These are phyloP conservation scores for Rhagium mordax DNA, from an alignment of 2,888 invertebrate genomes.

Conservation along the genomic window DNA sequence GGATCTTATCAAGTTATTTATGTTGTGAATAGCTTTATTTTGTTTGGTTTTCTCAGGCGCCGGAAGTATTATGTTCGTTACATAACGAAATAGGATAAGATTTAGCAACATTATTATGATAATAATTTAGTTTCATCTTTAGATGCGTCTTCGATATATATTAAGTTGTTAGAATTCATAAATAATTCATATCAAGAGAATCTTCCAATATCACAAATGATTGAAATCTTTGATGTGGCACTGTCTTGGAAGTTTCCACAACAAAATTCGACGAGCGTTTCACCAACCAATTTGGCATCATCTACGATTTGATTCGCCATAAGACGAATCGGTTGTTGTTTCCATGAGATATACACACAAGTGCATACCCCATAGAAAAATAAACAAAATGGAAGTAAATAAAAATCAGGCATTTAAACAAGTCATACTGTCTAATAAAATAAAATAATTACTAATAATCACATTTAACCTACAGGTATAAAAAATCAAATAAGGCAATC, in stretches of 20 bases:
- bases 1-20: conserved; percentile 14
- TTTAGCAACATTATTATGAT: not conserved
- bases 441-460: not conserved
- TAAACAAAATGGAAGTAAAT: not conserved
- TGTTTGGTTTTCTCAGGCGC: not conserved
- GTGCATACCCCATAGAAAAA: too few relatives aligned
- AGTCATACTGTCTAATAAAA: not conserved
- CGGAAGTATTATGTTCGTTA: not conserved
- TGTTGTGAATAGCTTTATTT: conserved; percentile 6
- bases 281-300: too few relatives aligned
- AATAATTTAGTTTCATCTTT: not conserved
- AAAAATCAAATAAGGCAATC: not conserved
- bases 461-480: not conserved
- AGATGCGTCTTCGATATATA: too few relatives aligned
- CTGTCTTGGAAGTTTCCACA: too few relatives aligned
- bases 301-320: too few relatives aligned
- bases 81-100: not conserved
- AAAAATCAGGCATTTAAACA: not conserved
- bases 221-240: too few relatives aligned
- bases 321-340: too few relatives aligned
- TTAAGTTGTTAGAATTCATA: too few relatives aligned
- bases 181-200: too few relatives aligned
- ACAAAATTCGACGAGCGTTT: too few relatives aligned
- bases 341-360: too few relatives aligned
- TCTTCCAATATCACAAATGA: too few relatives aligned